These are phyloP conservation scores for Therioaphis trifolii DNA, from an alignment of 2,888 invertebrate species.

Conservation along the genomic window DNA sequence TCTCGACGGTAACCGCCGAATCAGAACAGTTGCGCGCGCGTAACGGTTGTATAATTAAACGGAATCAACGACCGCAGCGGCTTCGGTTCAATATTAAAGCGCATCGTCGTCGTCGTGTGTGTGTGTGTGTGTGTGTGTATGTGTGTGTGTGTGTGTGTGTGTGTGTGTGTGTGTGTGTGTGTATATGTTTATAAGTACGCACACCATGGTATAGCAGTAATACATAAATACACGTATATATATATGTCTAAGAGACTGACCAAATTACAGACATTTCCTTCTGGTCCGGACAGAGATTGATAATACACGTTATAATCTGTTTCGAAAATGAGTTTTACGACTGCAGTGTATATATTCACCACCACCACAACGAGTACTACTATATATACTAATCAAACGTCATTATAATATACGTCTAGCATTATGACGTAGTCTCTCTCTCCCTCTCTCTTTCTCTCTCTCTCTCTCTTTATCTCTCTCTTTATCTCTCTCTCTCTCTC, in stretches of 20 bases:
- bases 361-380: too few relatives aligned
- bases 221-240: too few relatives aligned
- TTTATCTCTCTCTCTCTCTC: too few relatives aligned
- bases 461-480: too few relatives aligned
- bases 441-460: too few relatives aligned
- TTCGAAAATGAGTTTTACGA: slow-evolving; percentile 57
- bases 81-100: slow-evolving; percentile 47
- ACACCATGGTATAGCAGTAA: too few relatives aligned
- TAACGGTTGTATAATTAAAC: slow-evolving; percentile 60
- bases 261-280: slow-evolving; percentile 62
- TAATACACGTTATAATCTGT: slow-evolving; percentile 51
- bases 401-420: too few relatives aligned
- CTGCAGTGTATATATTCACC: background rate
- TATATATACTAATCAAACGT: slow-evolving; percentile 29
- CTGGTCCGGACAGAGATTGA: slow-evolving; percentile 59
- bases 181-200: too few relatives aligned
- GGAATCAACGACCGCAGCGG: slow-evolving; percentile 58
- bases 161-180: background rate
- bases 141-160: too few relatives aligned
- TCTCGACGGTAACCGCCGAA: slow-evolving; percentile 34
- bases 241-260: background rate
- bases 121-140: background rate
- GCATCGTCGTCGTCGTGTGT: background rate
- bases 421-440: too few relatives aligned
- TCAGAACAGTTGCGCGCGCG: slow-evolving; percentile 46